Evolutionary conservation across 2,113 vertebrate genomes (phyloP), one percentile per base, ranked within the genome.

Genomic region (Colinus virginianus): DNA sequence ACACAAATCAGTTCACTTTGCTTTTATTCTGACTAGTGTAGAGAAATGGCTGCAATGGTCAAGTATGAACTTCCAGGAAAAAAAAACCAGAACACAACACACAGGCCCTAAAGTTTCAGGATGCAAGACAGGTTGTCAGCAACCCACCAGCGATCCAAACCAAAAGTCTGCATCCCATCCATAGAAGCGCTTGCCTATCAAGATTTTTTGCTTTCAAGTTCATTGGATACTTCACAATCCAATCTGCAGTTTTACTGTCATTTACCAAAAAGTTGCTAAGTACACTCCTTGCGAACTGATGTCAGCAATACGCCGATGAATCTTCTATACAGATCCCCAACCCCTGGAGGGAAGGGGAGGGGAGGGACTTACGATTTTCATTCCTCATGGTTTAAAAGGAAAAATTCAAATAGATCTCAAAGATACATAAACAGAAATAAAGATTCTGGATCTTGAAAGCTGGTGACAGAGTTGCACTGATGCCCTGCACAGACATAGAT

Each of bases 291-390:
- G 74, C 38, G 63, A 83, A 64, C 36, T 74, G 64, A 56, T 30
- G 67, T 51, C 0, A 0, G 40, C 40, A 71, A 78, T 20, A 38
- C 3, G 22, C 48, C n/a, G 34, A 8, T 64, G 18, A 49, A 53
- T 76, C 84, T 90, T 76, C 90, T 76, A 58, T 72, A 84, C 82
- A 72, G 28, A 81, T 80, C n/a, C 58, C 40, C 61, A 75, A 11
- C 40, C 84, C 86, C 66, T 55, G 53, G 8, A 92, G 63, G 8
- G 56, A 23, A 43, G 23, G 25, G 28, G 19, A 10, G 51, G 7
- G 28, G 49, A 40, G 40, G 14, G 9, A 28, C 16, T 32, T n/a
- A 38, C 20, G 43, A 70, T 28, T 90, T 72, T 62, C 53, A 45
- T 53, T 28, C 30, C 78, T 93, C 8, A 1, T 58, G 71, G 51